Evolutionary conservation across 2,797 vertebrate genomes (phyloP), one percentile per base, ranked within the genome.

Genomic region (Diplodus sargus): DNA sequence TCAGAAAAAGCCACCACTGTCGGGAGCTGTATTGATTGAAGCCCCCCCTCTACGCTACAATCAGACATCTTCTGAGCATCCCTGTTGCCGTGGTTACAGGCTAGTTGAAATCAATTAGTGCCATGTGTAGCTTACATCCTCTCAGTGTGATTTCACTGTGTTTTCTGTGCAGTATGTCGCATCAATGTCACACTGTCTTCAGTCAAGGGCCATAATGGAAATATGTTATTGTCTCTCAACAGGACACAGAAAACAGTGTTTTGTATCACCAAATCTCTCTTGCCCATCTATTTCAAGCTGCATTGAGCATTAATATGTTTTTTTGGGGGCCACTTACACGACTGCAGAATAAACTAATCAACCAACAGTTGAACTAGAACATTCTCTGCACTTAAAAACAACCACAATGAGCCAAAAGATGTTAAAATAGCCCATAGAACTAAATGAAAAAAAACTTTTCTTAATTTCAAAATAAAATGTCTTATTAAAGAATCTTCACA

Each of bases 51-150:
- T 42, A 15, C 48, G 11, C 45, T 16, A 62, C 71, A 84, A 57
- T 85, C 70, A 85, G 57, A 71, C 68, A 76, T 82, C 67, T 78
- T 70, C 52, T 47, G 47, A 85, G 78, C 67, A 84, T 80, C 81
- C 70, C 76, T 68, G 87, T 87, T 85, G 75, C 82, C 82, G 8
- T 82, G 84, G 89, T 78, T 63, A 87, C 79, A 39, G 49, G 64
- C 60, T 56, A 60, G 80, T 58, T 74, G 43, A 60, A 77, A 78
- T 81, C 61, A 64, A 78, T 84, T 68, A 75, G 23, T 17, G 16
- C 14, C 62, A 34, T 45, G 43, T 70, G 51, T 11, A 15, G 60
- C 20, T 61, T 28, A 10, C 2, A 56, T 54, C 69, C 15, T 54
- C 16, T 47, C 4, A 58, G 4, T 56, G 20, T 57, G 30, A 59